Evolutionary conservation across 2,113 vertebrate genomes (phyloP).

Genomic region (Corythaixoides concolor): DNA sequence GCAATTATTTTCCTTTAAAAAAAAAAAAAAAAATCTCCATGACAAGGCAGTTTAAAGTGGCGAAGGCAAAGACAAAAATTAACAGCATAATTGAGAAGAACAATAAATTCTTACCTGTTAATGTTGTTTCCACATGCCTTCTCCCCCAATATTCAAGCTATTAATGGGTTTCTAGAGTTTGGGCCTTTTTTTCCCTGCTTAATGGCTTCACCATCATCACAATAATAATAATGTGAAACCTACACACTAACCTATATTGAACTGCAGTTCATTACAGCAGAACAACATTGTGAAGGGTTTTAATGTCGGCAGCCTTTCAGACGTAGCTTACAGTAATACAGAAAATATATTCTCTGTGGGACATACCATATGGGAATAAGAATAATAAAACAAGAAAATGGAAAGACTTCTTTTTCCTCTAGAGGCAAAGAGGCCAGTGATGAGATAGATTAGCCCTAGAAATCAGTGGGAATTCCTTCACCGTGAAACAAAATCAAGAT

Average conservation of each 20-base stretch:
- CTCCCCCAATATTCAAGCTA: neutral
- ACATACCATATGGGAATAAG: neutral
- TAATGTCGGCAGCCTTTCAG: neutral
- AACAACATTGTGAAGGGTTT: neutral
- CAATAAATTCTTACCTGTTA: neutral
- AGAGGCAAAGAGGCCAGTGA: neutral
- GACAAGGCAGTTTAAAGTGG: neutral
- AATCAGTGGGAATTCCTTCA: neutral
- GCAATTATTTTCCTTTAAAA: slow-evolving; percentile 6
- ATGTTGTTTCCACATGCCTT: neutral
- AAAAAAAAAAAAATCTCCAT: neutral
- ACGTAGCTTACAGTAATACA: neutral
- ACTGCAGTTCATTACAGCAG: neutral
- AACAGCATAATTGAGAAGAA: neutral
- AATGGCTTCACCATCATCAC: neutral
- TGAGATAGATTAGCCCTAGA: neutral
- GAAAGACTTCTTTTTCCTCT: neutral
- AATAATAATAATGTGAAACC: neutral
- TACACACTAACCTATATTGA: neutral
- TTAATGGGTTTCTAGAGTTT: neutral
- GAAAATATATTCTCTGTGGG: neutral
- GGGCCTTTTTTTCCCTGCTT: neutral
- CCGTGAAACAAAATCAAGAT: neutral
- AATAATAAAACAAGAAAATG: neutral
- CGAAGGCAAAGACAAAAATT: slow-evolving; percentile 3